phyloP scores from a whole-genome alignment of 2,797 vertebrate species.

The Amniataba percoides region DNA sequence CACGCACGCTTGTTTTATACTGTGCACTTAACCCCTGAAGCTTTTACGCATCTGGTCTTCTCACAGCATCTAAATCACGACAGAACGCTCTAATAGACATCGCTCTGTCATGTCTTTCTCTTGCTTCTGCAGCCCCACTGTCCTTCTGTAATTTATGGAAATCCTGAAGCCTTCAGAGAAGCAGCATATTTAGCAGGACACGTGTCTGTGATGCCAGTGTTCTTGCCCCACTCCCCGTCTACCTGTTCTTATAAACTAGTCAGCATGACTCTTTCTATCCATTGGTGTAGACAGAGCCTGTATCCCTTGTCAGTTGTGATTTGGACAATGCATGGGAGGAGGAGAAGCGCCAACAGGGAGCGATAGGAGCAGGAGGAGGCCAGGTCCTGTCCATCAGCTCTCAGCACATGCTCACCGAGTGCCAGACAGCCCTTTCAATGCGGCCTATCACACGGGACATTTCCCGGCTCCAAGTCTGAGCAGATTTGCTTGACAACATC shows the following conservation, averaged over 20 bases:
- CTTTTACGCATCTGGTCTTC: slow-evolving; percentile 57
- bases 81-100: slow-evolving; percentile 9
- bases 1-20: slow-evolving; percentile 1
- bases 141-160: slow-evolving; percentile 31
- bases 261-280: slow-evolving; percentile 42
- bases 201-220: neutral
- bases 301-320: slow-evolving; percentile 72
- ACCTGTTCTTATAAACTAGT: slow-evolving; percentile 45
- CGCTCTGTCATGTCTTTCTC: slow-evolving; percentile 23
- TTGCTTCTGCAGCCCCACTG: slow-evolving; percentile 15
- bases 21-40: slow-evolving; percentile 32
- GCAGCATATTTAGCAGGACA: slow-evolving; percentile 7
- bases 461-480: slow-evolving; percentile 41
- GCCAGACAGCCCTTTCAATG: slow-evolving; percentile 56
- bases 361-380: slow-evolving; percentile 73
- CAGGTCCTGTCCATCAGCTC: slow-evolving; percentile 74
- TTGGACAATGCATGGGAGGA: slow-evolving; percentile 59
- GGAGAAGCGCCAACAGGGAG: slow-evolving; percentile 69
- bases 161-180: slow-evolving; percentile 22
- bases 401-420: slow-evolving; percentile 58
- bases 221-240: neutral
- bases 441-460: slow-evolving; percentile 54
- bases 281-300: slow-evolving; percentile 38
- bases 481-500: slow-evolving; percentile 51
- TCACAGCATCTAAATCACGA: slow-evolving; percentile 46